A percentile compares a stretch with the other conserved stretches of the same genome.
These are phyloP conservation scores for Keiferia lycopersicella DNA, from an alignment of 2,888 invertebrate genomes.

Conservation along the genomic window DNA sequence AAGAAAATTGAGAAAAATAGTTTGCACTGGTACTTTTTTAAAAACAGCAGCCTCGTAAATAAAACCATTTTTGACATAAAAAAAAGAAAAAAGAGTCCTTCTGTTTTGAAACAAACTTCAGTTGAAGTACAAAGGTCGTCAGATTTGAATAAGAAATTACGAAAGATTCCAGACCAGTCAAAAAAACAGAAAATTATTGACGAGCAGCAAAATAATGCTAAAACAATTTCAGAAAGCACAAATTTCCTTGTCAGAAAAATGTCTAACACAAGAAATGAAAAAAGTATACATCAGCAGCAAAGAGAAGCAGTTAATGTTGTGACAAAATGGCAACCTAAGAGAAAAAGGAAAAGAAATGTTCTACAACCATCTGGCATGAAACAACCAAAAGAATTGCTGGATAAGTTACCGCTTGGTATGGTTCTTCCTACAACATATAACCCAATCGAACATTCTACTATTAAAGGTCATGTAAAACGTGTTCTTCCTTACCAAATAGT, in stretches of 20 bases:
- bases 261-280: background rate
- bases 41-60: slow-evolving; percentile 3
- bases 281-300: background rate
- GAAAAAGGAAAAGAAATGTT: slow-evolving; percentile 14
- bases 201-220: background rate
- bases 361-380: slow-evolving; percentile 7
- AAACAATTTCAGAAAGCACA: background rate
- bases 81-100: background rate
- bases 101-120: background rate
- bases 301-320: background rate
- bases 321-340: slow-evolving; percentile 4
- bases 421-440: background rate
- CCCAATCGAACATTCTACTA: background rate
- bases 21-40: background rate
- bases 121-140: background rate
- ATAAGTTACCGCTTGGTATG: background rate
- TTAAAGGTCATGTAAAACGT: background rate
- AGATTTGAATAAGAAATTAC: background rate
- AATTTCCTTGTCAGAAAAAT: slow-evolving; percentile 12
- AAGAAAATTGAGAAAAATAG: slow-evolving; percentile 13
- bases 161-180: slow-evolving; percentile 11
- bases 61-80: slow-evolving; percentile 8
- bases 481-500: background rate
- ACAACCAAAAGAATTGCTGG: background rate
- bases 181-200: background rate